phyloP scores from a whole-genome alignment of 2,113 vertebrate species.

The Sebastes schlegelii region DNA sequence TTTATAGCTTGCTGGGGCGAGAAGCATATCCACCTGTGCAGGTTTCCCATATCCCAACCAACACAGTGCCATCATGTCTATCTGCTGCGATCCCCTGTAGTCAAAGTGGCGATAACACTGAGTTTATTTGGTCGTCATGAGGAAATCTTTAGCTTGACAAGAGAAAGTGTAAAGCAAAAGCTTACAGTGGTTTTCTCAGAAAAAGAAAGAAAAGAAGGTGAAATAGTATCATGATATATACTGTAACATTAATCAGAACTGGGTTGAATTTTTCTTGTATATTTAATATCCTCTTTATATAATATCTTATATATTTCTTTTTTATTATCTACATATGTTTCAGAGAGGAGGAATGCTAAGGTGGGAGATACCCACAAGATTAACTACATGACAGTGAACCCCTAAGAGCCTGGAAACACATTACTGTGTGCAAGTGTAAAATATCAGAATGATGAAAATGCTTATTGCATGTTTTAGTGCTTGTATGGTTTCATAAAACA shows the following conservation, averaged over 20 bases:
- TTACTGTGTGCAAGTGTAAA: slow-evolving; percentile 54
- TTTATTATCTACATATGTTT: slow-evolving; percentile 25
- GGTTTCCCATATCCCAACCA: slow-evolving; percentile 18
- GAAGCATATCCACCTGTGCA: slow-evolving; percentile 51
- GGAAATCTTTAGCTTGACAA: slow-evolving; percentile 29
- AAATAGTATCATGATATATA: background rate
- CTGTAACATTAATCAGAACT: background rate
- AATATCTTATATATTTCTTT: background rate
- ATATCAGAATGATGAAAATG: slow-evolving; percentile 54
- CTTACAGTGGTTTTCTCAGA: background rate
- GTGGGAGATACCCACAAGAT: slow-evolving; percentile 44
- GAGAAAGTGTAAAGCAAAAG: background rate
- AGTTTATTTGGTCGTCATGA: slow-evolving; percentile 24
- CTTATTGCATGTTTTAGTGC: slow-evolving; percentile 56
- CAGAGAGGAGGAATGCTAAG: slow-evolving; percentile 18
- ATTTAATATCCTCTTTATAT: background rate
- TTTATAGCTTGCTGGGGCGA: slow-evolving; percentile 35
- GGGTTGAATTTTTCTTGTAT: background rate
- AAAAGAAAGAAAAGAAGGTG: background rate
- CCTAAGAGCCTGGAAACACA: slow-evolving; percentile 56
- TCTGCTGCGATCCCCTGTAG: slow-evolving; percentile 31
- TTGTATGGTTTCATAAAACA: slow-evolving; percentile 60
- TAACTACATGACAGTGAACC: slow-evolving; percentile 52
- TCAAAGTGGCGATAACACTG: slow-evolving; percentile 9
- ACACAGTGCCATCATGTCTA: slow-evolving; percentile 38